A percentile compares a stretch with the other conserved stretches of the same genome.
phyloP scores from a whole-genome alignment of 2,888 invertebrate species.

The Oeneis ivallda region DNA sequence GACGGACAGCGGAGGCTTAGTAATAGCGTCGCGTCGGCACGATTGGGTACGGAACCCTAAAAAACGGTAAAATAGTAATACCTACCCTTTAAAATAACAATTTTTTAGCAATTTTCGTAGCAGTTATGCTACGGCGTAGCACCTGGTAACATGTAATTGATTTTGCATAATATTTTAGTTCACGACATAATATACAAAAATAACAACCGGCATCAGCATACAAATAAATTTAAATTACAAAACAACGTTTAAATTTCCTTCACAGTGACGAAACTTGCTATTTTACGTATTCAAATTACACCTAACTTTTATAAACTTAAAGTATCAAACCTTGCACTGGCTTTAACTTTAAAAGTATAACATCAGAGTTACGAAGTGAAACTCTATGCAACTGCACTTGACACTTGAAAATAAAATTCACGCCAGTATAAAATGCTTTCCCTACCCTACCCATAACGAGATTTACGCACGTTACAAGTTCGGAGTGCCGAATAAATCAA shows the following conservation, averaged over 20 bases:
- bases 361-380: slow-evolving; percentile 18
- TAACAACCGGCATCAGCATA: not conserved
- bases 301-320: slow-evolving; percentile 16
- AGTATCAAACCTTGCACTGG: slow-evolving; percentile 24
- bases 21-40: too few relatives aligned
- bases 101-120: not conserved
- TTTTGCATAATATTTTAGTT: not conserved
- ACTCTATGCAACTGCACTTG: slow-evolving; percentile 32
- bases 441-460: slow-evolving; percentile 19
- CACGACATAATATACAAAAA: not conserved
- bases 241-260: not conserved
- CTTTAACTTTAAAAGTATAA: slow-evolving; percentile 27
- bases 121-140: not conserved
- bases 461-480: slow-evolving; percentile 21
- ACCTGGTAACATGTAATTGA: not conserved
- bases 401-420: slow-evolving; percentile 31
- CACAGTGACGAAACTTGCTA: not conserved
- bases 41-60: too few relatives aligned
- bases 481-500: slow-evolving; percentile 20
- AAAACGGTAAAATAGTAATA: too few relatives aligned
- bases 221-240: not conserved
- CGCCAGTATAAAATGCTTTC: slow-evolving; percentile 16
- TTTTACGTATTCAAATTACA: slow-evolving; percentile 18
- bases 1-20: too few relatives aligned
- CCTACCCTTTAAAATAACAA: not conserved